Base-by-base conservation (phyloP, 2,888 invertebrate genomes). In the Spodoptera picta region DNA sequence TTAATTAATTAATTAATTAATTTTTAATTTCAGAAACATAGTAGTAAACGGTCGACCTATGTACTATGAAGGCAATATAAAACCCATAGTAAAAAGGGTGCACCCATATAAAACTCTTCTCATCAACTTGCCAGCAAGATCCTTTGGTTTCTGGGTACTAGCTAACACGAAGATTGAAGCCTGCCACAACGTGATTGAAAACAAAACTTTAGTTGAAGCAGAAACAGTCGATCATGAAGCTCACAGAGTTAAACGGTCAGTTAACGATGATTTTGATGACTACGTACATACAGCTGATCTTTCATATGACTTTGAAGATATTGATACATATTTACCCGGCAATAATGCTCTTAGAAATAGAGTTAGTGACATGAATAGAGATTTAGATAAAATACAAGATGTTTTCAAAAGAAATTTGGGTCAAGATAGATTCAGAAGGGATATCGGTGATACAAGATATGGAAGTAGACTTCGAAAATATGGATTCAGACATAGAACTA, bases 121-220 rank as follows among this genome's bases (percentile, higher is more conserved):
- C 7, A 84, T 97, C 14, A 94, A 94, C 50, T 83, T 97, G 3
- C 97, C 97, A 2, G 92, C 96, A 0, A 95, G 95, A 79, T 96
- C 96, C 0, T 95, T 97, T 50, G 97, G 96, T 0, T 97, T 97
- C 86, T 97, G 97, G 96, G 96, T 97, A 0, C 84, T 97, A 11
- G 96, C 97, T 0, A 95, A 95, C 57, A 96, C 96, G 0, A 95
- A 96, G 82, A 89, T 96, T 27, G 93, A 95, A 55, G 95, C 96
- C 19, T 97, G 97, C 69, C 80, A 83, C 36, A 81, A 88, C 12
- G 57, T 79, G 41, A 67, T 79, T 12, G 76, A 65, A 10, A 65
- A 83, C 42, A 81, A 76, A 23, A 81, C 75, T 23, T 65, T 80
- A 0, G 59, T 75, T 19, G 81, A 86, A 69, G 77, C 76, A 4